Base-by-base conservation (phyloP, 2,797 vertebrate genomes). In the Gymnothorax javanicus region DNA sequence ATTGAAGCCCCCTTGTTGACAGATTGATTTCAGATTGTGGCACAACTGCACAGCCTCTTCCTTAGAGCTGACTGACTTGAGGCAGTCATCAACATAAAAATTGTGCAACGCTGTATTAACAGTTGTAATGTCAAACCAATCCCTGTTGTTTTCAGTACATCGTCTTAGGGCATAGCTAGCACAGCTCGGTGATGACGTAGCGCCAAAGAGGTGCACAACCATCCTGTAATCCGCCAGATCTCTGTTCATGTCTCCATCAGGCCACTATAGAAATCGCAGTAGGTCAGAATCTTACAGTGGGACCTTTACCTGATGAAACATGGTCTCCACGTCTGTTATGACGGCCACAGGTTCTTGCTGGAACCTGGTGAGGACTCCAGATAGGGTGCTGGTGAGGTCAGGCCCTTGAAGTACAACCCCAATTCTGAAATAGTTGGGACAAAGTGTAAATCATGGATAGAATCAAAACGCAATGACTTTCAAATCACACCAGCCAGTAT, bases 31-130 rank as follows among this genome's bases (percentile, higher is more conserved):
- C 54, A 82, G 7, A 4, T 15, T 13, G 23, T 58, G 50, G 23
- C 9, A 82, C 81, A 82, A 57, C 17, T 12, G n/a, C 54, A 82
- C 15, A n/a, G 17, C 82, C 57, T 83, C 23, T 13, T 60, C 25
- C 15, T 83, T 23, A 58, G 67, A 77, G 69, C 11, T 27, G 11
- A 85, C 69, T 0, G 85, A 86, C 5, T 86, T 86, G 9, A 86
- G 20, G 17, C 85, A 86, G 73, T 77, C 56, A 4, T 86, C 57
- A 1, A 79, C 71, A n/a, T 64, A 86, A 13, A 33, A 85, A 58
- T 85, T 75, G 3, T 23, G 17, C 6, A 85, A 23, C 56, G 33
- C 20, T 23, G 57, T 85, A 23, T 82, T 12, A 4, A 62, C 25
- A 7, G 3, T 27, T 17, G 25, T 43, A 13, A 9, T 0, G 12